Evolutionary conservation across 2,113 vertebrate genomes (phyloP).

Genomic region (Probosciger aterrimus): DNA sequence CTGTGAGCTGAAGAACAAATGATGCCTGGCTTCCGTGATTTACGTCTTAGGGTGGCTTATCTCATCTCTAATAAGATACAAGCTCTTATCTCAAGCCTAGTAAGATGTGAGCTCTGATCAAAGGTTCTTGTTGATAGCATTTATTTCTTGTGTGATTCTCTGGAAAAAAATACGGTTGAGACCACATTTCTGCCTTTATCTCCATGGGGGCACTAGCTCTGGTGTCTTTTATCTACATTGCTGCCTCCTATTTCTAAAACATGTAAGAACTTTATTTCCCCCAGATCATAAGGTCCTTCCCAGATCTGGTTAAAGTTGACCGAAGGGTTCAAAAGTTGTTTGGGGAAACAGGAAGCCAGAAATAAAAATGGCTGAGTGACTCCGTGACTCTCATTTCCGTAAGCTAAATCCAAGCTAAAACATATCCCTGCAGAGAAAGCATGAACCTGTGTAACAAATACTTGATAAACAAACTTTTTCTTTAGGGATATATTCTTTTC

Average conservation of each 20-base stretch:
- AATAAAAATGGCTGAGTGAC: not conserved
- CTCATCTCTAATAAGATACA: not conserved
- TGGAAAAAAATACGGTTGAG: not conserved
- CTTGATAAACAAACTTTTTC: not conserved
- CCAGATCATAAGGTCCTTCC: not conserved
- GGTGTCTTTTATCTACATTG: constrained; percentile 28
- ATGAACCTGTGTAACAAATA: not conserved
- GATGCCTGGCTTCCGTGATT: not conserved
- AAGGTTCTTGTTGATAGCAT: constrained; percentile 7
- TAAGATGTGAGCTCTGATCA: constrained; percentile 17
- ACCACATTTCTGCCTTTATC: not conserved
- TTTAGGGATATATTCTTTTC: not conserved
- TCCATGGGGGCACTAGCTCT: not conserved
- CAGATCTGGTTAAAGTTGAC: not conserved
- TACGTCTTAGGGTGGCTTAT: not conserved
- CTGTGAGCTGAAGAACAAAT: not conserved
- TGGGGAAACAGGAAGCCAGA: constrained; percentile 40
- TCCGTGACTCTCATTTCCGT: constrained; percentile 34
- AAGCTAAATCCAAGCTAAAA: not conserved
- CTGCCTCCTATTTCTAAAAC: not conserved
- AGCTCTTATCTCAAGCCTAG: not conserved
- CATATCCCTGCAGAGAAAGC: constrained; percentile 3
- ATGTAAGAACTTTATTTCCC: not conserved
- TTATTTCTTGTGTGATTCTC: not conserved
- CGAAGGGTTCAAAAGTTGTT: constrained; percentile 27